Base-by-base conservation (phyloP, 1,140 invertebrate genomes). In the Saxidomus purpurata region DNA sequence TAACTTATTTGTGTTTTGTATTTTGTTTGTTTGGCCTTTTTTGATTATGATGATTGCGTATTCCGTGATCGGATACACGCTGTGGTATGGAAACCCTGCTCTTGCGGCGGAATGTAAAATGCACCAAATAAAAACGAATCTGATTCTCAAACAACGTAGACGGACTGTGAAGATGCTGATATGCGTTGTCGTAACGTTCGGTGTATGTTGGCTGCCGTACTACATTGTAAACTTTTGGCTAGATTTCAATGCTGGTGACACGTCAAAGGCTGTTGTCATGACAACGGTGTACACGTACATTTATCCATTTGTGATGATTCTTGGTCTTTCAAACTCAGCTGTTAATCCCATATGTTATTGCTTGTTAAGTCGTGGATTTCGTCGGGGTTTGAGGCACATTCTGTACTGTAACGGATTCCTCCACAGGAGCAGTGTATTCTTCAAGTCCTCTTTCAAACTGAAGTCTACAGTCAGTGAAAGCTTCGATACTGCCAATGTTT, bases 21-120 rank as follows among this genome's bases (percentile, higher is more conserved):
- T 88, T 3, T 28, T 88, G 3, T 88, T 98, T 95, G 96, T 97
- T 91, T 96, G 97, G n/a, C 98, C 98, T 0, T 95, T 98, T 31
- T 91, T 97, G 0, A 97, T 98, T 93, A 98, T 98, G 98, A 97
- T 96, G 31, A 96, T 98, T 8, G 97, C 98, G 0, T 98, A 98
- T 95, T 97, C 97, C 92, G 97, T 98, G 95, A 98, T 98, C 77
- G 97, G 98, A 15, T 95, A 96, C 19, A 98, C 98, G 0, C 95
- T 98, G 0, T 98, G 98, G 98, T 97, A 96, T 71, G 97, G 97
- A 0, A 96, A 97, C 80, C 97, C 97, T 86, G 97, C 31, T 0
- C 85, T 91, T 36, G 85, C 1, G 19, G 36, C 17, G 0, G 61
- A 31, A 77, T 59, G 43, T 36, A 40, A 71, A 36, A 4, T 31